Evolutionary conservation across 2,113 vertebrate species (phyloP).

Genomic region (Stigmatopora argus): DNA sequence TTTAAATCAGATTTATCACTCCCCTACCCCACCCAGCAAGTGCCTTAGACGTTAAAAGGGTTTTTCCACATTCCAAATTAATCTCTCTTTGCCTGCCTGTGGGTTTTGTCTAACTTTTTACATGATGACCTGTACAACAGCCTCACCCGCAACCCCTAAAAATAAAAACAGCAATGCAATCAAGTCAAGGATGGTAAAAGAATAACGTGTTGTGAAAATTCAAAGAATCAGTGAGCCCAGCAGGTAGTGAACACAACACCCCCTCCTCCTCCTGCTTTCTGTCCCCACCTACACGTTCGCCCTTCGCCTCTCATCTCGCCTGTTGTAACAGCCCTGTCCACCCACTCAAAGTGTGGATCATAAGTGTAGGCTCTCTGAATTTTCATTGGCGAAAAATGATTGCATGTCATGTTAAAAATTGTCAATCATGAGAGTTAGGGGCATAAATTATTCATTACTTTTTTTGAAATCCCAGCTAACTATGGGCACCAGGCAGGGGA

Average conservation of each 20-base stretch:
- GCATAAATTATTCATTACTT: no score
- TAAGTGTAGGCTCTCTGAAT: constrained; percentile 37
- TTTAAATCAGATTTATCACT: constrained; percentile 36
- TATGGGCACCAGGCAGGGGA: no score
- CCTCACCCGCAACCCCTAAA: not conserved
- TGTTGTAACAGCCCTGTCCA: constrained; percentile 53
- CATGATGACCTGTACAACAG: not conserved
- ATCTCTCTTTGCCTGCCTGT: not conserved
- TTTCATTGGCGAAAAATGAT: not conserved
- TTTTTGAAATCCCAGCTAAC: no score
- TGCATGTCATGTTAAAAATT: not conserved
- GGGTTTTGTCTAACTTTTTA: not conserved
- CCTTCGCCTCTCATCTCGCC: constrained; percentile 56
- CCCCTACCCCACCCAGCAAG: constrained; percentile 17
- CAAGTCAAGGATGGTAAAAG: not conserved
- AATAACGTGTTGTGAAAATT: not conserved
- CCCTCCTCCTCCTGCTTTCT: constrained; percentile 45
- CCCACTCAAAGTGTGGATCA: constrained; percentile 62
- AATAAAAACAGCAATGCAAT: not conserved
- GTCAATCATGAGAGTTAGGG: not conserved
- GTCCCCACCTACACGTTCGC: constrained; percentile 55
- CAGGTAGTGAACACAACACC: constrained; percentile 29
- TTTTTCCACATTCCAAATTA: not conserved
- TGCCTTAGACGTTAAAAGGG: constrained; percentile 5
- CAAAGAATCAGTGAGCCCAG: constrained; percentile 18